These are phyloP conservation scores for Melanotaenia parkinsoni DNA, from an alignment of 2,797 vertebrate species.

Conservation along the genomic window DNA sequence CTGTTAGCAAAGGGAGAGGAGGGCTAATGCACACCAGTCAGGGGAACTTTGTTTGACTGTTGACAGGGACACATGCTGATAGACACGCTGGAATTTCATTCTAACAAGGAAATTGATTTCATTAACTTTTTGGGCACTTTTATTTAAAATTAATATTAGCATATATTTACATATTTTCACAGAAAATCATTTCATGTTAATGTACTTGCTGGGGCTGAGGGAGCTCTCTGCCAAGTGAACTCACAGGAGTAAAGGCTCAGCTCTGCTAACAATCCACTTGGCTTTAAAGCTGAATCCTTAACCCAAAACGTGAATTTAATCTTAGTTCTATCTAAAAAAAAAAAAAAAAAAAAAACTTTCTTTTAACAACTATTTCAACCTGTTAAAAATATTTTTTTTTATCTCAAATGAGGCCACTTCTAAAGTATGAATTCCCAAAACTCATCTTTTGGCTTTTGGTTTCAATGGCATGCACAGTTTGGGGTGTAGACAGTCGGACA, in stretches of 20 bases:
- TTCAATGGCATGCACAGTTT: not conserved
- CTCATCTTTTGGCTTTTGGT: not conserved
- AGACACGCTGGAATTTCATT: conserved; percentile 4
- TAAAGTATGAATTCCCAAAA: not conserved
- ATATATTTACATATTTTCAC: not conserved
- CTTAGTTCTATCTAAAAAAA: not conserved
- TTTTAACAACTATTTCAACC: not conserved
- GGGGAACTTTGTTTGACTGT: conserved; percentile 35
- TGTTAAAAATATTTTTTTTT: not conserved
- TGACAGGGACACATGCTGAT: conserved; percentile 21
- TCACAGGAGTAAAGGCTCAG: not conserved
- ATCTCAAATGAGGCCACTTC: not conserved
- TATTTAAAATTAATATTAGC: not conserved
- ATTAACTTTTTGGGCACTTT: not conserved
- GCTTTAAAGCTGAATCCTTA: conserved; percentile 1
- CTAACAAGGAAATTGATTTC: conserved; percentile 12
- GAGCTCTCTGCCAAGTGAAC: not conserved
- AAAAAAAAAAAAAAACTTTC: not conserved
- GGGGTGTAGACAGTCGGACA: not conserved
- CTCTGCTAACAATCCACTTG: conserved; percentile 6
- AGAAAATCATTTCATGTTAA: not conserved
- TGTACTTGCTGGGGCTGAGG: not conserved
- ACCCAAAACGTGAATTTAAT: not conserved
- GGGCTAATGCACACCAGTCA: conserved; percentile 51
- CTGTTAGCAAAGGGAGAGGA: conserved; percentile 31